Evolutionary conservation across 64 coral and sea anemone species (phyloP), one percentile per base, ranked within the genome.

Genomic region (Pocillopora verrucosa): DNA sequence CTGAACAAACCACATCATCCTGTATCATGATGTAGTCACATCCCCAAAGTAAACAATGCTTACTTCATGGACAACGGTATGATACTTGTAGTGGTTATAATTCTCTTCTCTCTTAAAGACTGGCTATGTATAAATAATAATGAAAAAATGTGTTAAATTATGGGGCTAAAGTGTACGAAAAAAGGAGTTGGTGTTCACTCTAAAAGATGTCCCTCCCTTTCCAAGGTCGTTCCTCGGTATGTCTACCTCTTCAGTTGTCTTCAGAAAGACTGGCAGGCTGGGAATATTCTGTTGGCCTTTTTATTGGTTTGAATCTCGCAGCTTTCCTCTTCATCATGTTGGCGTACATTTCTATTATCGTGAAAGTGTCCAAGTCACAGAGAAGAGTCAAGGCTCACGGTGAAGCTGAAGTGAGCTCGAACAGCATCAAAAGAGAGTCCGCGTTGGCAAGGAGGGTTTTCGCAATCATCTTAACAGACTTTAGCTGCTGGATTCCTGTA

Each of bases 231-330:
- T 90, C 89, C 12, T 65, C 89, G 34, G 89, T 90, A 16, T 90
- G 89, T 75, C 65, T 82, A 17, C 89, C 89, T 36, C 79, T 90
- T 10, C 89, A 90, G 68, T 38, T 90, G 13, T 74, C 78, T 20
- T 19, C 78, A 17, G 65, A 90, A 20, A 79, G 79, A 12, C 67
- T 80, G 60, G 77, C 89, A 36, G 89, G 89, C 68, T 90, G 89
- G 89, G 89, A 90, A 51, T 90, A 90, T 80, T 90, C 89, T 13
- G 78, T 90, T 26, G 77, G 77, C 10, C 19, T 90, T 36, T 90
- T 90, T 15, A 90, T 82, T 12, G 89, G 51, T 37, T 76, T 90
- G 25, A 90, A 90, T 56, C 73, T 75, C 58, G 59, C 58, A 36
- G 89, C 89, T 51, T 90, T 90, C 45, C 22, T 90, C 9, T 90